Base-by-base conservation (phyloP, 1,140 invertebrate genomes). In the Popillia japonica region DNA sequence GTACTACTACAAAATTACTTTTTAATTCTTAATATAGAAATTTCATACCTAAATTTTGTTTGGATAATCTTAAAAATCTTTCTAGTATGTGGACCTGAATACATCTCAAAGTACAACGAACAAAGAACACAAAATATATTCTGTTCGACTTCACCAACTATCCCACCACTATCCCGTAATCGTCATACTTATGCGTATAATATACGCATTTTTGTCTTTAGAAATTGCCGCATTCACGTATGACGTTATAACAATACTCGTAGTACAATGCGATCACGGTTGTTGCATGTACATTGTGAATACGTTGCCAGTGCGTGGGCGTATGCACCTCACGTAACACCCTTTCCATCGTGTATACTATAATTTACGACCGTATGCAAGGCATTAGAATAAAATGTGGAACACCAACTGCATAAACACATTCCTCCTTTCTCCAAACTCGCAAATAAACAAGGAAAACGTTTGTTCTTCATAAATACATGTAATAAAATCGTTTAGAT, bases 251-350 rank as follows among this genome's bases (percentile, higher is more conserved):
- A 68, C 61, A 68, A 68, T 68, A 68, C 22, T 22, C 22, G 27
- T 27, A 20, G 61, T 22, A 68, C 61, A 68, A 68, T 68, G 27
- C 27, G 61, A 68, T 2, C 22, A 8, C 61, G 61, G 61, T 68
- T 68, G 61, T 68, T 68, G 61, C 61, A 68, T 68, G 6, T 27
- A 68, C n/a, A 9, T 10, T 64, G 22, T 68, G 22, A 11, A 22
- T 68, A 68, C 61, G 61, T 68, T 68, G 61, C 61, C 9, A 68
- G 61, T 68, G 61, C 61, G 61, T 68, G 61, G 61, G 61, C 61
- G 61, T 68, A 68, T 68, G 61, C 61, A 68, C 61, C 22, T 68
- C 61, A 68, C 61, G 61, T 68, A 68, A 68, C 61, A 68, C 61
- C 17, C 61, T 22, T 68, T 68, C 61, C 61, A 23, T 27, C 20